phyloP scores from a whole-genome alignment of 2,888 invertebrate genomes.

The Eupithecia vulgata region DNA sequence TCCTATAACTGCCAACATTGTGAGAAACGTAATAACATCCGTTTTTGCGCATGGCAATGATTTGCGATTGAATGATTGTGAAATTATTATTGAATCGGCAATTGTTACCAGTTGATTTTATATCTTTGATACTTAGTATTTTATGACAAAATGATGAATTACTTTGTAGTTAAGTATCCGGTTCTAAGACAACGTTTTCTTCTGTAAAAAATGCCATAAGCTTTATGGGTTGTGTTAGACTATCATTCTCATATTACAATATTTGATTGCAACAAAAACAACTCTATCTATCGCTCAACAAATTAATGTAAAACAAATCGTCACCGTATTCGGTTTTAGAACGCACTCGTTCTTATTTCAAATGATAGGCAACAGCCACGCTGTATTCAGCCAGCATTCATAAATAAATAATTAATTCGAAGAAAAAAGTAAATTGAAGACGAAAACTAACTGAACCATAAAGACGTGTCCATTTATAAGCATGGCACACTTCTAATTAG shows the following conservation, averaged over 20 bases:
- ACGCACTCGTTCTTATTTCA: conserved; percentile 8
- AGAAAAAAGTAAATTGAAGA: conserved; percentile 34
- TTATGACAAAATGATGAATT: not conserved
- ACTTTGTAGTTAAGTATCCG: not conserved
- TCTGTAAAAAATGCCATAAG: not conserved
- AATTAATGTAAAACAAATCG: not conserved
- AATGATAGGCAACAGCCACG: conserved; percentile 15
- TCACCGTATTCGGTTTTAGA: conserved; percentile 10
- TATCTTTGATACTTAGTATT: not conserved
- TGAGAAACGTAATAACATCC: conserved; percentile 22
- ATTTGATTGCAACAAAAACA: not conserved
- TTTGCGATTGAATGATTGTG: conserved; percentile 28
- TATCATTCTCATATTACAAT: not conserved
- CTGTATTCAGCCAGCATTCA: conserved; percentile 25
- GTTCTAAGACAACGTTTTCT: not conserved
- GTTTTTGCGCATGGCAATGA: conserved; percentile 25
- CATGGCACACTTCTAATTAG: conserved; percentile 47
- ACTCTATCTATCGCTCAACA: not conserved
- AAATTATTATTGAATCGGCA: conserved; percentile 5
- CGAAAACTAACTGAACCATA: conserved; percentile 37
- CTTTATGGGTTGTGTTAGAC: not conserved
- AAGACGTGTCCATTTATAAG: conserved; percentile 43
- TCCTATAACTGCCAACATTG: conserved; percentile 34
- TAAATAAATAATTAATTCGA: conserved; percentile 30
- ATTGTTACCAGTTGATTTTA: conserved; percentile 6